Conservation (phyloP, 1,140 invertebrate genomes). For the Aphelenchoides besseyi region DNA sequence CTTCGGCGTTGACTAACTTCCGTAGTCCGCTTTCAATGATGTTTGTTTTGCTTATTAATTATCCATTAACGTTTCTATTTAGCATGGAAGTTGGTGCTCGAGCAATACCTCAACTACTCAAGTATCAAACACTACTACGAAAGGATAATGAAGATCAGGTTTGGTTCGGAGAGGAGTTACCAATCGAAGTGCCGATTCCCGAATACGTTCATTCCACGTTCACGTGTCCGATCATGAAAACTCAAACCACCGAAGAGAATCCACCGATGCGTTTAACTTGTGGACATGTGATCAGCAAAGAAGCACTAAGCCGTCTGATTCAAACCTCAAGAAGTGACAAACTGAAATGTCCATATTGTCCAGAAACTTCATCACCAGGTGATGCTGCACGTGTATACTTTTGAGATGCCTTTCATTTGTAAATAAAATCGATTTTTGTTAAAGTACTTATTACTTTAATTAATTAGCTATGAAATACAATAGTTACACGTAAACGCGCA, state of each 20-base stretch:
- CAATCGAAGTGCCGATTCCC: constrained; percentile 36
- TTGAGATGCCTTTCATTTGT: constrained; percentile 64
- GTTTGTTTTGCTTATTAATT: constrained; percentile 9
- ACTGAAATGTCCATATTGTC: constrained; percentile 92
- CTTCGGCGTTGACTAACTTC: constrained; percentile 28
- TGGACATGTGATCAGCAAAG: constrained; percentile 94
- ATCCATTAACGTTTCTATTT: constrained; percentile 24
- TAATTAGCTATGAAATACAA: constrained; percentile 9
- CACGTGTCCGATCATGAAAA: constrained; percentile 92
- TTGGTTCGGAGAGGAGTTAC: constrained; percentile 34
- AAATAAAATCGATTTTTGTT: not conserved
- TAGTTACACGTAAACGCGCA: constrained; percentile 28
- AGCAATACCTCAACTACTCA: constrained; percentile 42
- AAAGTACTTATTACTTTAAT: not conserved
- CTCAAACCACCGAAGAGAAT: constrained; percentile 91
- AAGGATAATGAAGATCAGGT: constrained; percentile 27
- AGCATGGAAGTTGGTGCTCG: constrained; percentile 47
- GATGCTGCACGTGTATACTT: constrained; percentile 89
- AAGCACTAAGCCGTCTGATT: constrained; percentile 89
- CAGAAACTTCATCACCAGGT: constrained; percentile 85
- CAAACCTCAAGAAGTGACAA: constrained; percentile 79
- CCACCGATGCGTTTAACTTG: constrained; percentile 93
- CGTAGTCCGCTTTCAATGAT: constrained; percentile 26
- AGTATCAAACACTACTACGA: constrained; percentile 35
- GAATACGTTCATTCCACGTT: constrained; percentile 82